A percentile compares a stretch with the other conserved stretches of the same genome.
These are phyloP conservation scores for Cyanoramphus novaezelandiae DNA, from an alignment of 2,113 vertebrate species.

Conservation along the genomic window DNA sequence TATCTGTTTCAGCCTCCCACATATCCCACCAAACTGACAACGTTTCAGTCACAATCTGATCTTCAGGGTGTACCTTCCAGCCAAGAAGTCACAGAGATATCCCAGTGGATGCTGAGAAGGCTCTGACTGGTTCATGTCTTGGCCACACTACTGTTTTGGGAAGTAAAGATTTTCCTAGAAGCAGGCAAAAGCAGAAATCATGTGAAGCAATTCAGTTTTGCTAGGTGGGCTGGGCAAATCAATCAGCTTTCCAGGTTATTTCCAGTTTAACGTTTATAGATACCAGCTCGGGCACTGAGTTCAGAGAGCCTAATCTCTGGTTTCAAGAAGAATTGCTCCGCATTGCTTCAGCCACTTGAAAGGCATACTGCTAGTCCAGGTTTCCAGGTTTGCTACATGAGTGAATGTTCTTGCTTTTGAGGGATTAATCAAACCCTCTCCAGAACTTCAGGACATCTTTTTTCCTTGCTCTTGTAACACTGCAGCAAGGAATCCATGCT, in stretches of 20 bases:
- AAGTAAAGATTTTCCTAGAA: neutral
- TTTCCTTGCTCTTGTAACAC: neutral
- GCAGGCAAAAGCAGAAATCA: neutral
- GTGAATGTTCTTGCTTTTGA: constrained; percentile 20
- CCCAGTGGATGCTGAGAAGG: neutral
- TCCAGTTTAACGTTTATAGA: neutral
- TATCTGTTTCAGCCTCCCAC: neutral
- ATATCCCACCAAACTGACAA: neutral
- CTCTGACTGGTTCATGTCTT: neutral
- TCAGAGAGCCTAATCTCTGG: neutral
- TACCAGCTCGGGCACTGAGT: neutral
- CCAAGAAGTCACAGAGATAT: neutral
- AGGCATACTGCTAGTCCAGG: neutral
- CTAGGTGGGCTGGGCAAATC: neutral
- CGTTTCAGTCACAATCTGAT: neutral
- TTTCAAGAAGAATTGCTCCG: neutral
- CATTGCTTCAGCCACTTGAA: neutral
- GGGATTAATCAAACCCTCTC: neutral
- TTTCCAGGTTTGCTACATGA: neutral
- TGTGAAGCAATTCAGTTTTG: neutral
- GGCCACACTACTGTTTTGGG: neutral
- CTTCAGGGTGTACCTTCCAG: neutral
- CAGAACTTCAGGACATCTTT: neutral
- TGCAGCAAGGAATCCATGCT: neutral
- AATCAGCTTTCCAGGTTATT: neutral